Evolutionary conservation across 2,113 vertebrate species (phyloP).

Genomic region (Shinisaurus crocodilurus): DNA sequence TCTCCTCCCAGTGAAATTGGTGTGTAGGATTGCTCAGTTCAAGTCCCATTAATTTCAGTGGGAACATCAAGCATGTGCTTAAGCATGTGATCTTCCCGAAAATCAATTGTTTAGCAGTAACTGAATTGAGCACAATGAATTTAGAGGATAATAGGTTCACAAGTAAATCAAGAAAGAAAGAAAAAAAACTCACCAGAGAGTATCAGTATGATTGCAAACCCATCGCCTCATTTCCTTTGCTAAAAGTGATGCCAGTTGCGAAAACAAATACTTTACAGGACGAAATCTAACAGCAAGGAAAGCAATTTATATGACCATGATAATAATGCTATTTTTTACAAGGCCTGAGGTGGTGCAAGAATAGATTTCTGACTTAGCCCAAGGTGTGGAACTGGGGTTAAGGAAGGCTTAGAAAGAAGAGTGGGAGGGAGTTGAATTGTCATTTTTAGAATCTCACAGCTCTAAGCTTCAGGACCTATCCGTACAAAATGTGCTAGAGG

Average conservation of each 20-base stretch:
- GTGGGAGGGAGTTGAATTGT: too few relatives aligned
- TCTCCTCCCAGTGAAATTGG: not conserved
- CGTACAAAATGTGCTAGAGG: not conserved
- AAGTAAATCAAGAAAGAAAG: not conserved
- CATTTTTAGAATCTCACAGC: not conserved
- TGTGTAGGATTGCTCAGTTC: not conserved
- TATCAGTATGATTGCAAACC: not conserved
- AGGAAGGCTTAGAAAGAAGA: slow-evolving; percentile 9
- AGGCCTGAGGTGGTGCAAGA: slow-evolving; percentile 2
- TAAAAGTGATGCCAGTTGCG: not conserved
- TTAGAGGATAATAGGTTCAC: not conserved
- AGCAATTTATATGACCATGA: slow-evolving; percentile 20
- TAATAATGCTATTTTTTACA: slow-evolving; percentile 17
- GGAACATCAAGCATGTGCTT: not conserved
- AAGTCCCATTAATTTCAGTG: not conserved
- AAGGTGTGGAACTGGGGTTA: slow-evolving; percentile 14
- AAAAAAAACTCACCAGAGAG: not conserved
- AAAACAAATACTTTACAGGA: slow-evolving; percentile 1
- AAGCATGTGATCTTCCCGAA: not conserved
- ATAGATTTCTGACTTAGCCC: slow-evolving; percentile 13
- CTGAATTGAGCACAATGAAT: not conserved
- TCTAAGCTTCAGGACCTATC: not conserved
- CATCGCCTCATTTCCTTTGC: slow-evolving; percentile 3
- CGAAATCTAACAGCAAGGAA: slow-evolving; percentile 9
- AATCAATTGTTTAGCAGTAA: not conserved